phyloP scores from a whole-genome alignment of 2,113 vertebrate species.

The Bos taurus region ARS-UCD2.0 NC_037344.1:26577001-26577500 shows the following conservation, averaged over 20 bases:
- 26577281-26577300: neutral
- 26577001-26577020: neutral
- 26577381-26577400: neutral
- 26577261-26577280: neutral
- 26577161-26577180: neutral
- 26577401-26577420: neutral
- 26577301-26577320: neutral
- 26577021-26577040: neutral
- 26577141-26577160: neutral
- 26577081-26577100: neutral
- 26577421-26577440: neutral
- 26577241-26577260: neutral
- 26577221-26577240: neutral
- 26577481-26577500: neutral
- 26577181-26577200: fast-evolving
- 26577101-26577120: neutral
- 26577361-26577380: neutral
- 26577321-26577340: neutral
- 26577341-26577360: neutral
- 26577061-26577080: neutral
- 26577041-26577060: neutral
- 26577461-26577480: neutral
- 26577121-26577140: neutral
- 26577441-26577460: neutral
- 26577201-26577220: neutral